Percentiles rank a stretch among this genome's conserved stretches.
These are phyloP conservation scores for Hartigia nigra DNA, from an alignment of 2,888 invertebrate species.

Conservation along the genomic window DNA sequence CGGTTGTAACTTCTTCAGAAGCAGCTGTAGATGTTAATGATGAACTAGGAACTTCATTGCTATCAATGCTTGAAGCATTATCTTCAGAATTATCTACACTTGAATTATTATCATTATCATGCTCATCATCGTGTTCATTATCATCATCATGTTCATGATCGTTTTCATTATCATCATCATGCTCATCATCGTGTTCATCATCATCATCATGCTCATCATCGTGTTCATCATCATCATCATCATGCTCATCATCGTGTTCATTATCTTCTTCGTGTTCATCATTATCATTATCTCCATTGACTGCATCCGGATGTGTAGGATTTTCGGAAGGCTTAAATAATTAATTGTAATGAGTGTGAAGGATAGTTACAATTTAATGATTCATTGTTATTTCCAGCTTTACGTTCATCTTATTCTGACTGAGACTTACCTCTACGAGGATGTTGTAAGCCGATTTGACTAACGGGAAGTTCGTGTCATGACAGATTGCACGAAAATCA, in stretches of 20 bases:
- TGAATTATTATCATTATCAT: no score
- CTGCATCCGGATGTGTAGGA: not conserved
- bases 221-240: no score
- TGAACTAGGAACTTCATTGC: not conserved
- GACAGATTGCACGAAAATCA: constrained; percentile 1
- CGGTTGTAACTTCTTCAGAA: not conserved
- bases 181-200: no score
- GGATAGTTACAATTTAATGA: not conserved
- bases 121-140: no score
- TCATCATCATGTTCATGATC: no score
- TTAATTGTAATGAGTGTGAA: not conserved
- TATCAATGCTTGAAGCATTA: no score
- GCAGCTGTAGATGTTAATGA: not conserved
- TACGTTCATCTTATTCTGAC: not conserved
- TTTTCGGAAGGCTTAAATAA: not conserved
- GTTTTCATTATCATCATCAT: no score
- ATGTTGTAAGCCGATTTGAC: not conserved
- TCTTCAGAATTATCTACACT: no score
- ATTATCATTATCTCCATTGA: no score
- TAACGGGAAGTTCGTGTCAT: not conserved
- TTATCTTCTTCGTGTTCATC: no score
- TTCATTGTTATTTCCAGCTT: not conserved
- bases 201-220: no score
- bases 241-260: no score
- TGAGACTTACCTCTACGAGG: not conserved